These are phyloP conservation scores for Ischnus inquisitorius DNA, from an alignment of 2,888 invertebrate species.

Conservation along the genomic window DNA sequence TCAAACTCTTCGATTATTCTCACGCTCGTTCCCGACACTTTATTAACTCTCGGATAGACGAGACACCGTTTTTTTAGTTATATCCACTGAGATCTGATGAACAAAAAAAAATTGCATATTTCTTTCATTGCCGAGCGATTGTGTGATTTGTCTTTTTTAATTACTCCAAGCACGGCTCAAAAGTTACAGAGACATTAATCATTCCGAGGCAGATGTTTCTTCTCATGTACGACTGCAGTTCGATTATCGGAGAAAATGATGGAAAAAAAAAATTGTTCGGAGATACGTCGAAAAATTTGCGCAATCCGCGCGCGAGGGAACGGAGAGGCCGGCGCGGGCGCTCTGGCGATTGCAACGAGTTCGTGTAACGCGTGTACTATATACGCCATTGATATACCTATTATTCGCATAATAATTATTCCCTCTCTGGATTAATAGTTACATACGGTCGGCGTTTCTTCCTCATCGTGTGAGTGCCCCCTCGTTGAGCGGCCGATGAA, in stretches of 20 bases:
- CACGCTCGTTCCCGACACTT: no score
- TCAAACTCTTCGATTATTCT: no score
- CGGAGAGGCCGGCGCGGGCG: not conserved
- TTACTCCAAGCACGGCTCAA: not conserved
- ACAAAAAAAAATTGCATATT: no score
- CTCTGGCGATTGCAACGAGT: constrained; percentile 22
- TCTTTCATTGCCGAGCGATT: no score
- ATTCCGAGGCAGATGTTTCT: not conserved
- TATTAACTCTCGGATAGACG: no score
- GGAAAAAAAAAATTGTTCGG: not conserved
- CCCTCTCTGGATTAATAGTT: constrained; percentile 4
- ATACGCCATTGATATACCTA: not conserved
- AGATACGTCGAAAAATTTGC: constrained; percentile 11
- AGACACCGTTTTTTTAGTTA: no score
- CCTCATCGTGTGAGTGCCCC: constrained; percentile 4
- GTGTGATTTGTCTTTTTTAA: not conserved
- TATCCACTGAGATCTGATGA: no score
- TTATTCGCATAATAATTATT: constrained; percentile 23
- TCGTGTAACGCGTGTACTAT: not conserved
- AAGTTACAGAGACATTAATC: not conserved
- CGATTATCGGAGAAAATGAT: not conserved
- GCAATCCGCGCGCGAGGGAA: not conserved
- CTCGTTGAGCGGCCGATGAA: constrained; percentile 28
- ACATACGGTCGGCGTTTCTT: constrained; percentile 25
- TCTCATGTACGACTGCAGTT: not conserved